Evolutionary conservation across 2,113 vertebrate species (phyloP).

Genomic region (Stictonetta naevosa): DNA sequence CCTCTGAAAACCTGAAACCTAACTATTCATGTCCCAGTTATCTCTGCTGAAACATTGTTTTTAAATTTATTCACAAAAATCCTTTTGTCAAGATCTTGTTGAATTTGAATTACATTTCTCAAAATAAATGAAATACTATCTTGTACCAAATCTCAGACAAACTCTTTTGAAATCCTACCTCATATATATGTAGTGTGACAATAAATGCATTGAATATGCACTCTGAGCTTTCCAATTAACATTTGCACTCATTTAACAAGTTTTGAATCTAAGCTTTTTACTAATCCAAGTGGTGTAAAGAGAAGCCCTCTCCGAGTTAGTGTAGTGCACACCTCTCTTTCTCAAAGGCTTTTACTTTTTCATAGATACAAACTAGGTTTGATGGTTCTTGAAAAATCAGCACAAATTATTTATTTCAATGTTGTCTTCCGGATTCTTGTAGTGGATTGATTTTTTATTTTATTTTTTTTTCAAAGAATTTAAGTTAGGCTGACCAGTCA

Average conservation of each 20-base stretch:
- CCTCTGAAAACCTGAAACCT: background rate
- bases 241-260: background rate
- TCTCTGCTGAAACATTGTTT: background rate
- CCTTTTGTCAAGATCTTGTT: background rate
- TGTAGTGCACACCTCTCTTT: fast-evolving
- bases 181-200: background rate
- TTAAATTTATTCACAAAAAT: background rate
- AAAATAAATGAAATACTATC: background rate
- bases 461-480: background rate
- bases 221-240: background rate
- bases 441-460: background rate
- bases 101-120: background rate
- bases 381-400: background rate
- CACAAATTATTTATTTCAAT: background rate
- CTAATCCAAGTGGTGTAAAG: background rate
- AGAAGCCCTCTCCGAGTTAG: background rate
- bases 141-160: background rate
- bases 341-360: background rate
- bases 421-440: background rate
- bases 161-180: background rate
- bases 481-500: background rate
- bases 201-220: fast-evolving
- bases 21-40: background rate
- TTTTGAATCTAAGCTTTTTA: background rate
- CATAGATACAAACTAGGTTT: background rate